phyloP scores from a whole-genome alignment of 64 coral and sea anemone genomes.

The Pocillopora verrucosa region DNA sequence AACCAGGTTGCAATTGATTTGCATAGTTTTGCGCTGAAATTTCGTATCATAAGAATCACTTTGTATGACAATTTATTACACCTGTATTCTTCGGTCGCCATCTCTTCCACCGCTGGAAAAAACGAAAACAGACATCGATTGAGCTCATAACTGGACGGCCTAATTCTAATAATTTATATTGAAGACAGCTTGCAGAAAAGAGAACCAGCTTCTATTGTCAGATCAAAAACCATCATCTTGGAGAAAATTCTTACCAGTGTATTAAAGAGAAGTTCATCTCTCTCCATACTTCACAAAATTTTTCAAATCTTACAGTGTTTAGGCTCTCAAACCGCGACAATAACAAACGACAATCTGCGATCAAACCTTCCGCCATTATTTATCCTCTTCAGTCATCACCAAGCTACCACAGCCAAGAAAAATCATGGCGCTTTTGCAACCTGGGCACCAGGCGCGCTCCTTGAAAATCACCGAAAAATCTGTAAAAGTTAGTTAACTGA shows the following conservation, averaged over 20 bases:
- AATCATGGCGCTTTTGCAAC: neutral
- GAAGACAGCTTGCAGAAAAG: neutral
- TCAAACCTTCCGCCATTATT: constrained; percentile 95
- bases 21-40: neutral
- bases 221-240: neutral
- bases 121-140: neutral
- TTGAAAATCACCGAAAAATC: too few species aligned
- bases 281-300: constrained; percentile 93
- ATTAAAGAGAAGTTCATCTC: constrained; percentile 97
- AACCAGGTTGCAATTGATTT: too few species aligned
- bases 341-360: constrained; percentile 90
- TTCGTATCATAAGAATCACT: neutral
- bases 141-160: neutral
- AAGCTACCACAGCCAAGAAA: constrained; percentile 10
- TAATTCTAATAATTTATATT: neutral
- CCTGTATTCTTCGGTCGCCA: constrained; percentile 24
- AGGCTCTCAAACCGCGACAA: constrained; percentile 93
- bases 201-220: neutral
- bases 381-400: neutral
- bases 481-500: too few species aligned
- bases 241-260: constrained; percentile 70
- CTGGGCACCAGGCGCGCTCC: neutral
- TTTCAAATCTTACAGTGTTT: constrained; percentile 83
- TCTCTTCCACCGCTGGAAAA: constrained; percentile 30
- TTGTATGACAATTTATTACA: neutral